Evolutionary conservation across 2,113 vertebrate genomes (phyloP), one percentile per base, ranked within the genome.

Genomic region (Tichodroma muraria): DNA sequence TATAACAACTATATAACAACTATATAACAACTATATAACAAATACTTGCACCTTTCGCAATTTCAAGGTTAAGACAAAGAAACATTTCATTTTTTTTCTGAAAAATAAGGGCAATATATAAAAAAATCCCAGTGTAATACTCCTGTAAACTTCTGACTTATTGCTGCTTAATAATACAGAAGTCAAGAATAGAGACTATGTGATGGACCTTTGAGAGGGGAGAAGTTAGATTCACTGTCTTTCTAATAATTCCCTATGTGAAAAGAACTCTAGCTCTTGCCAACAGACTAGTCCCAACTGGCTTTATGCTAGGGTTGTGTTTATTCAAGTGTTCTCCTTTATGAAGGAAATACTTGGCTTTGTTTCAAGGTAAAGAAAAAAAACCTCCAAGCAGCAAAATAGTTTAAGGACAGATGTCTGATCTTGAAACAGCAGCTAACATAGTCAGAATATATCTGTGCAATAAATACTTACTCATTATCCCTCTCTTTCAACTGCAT

Each of bases 291-390:
- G 94, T 95, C 94, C 82, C 86, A 94, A 90, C 96, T 80, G 81
- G 97, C 90, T 95, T 94, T 89, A 76, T 79, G 37, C 65, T 70
- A 45, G 37, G 50, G 63, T 53, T 95, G 53, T 95, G 91, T 97
- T 97, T 97, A 96, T 94, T 96, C 89, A 97, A 94, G 95, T 95
- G 78, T 96, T 97, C 96, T 85, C 89, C 95, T 95, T 95, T 95
- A 86, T 95, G 94, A 96, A 93, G 95, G 33, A 89, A 64, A 93
- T 88, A 80, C 64, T 96, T 88, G 96, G 93, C 93, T 73, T 70
- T 59, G 73, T 94, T 93, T 96, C 93, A 94, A 92, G 83, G 85
- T 61, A 93, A 95, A 92, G 87, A 90, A 89, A 92, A 92, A 90
- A 92, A 95, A 80, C 59, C 73, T 96, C 68, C 78, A 89, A 94